phyloP scores from a whole-genome alignment of 2,888 invertebrate genomes.

The Melieria crassipennis region DNA sequence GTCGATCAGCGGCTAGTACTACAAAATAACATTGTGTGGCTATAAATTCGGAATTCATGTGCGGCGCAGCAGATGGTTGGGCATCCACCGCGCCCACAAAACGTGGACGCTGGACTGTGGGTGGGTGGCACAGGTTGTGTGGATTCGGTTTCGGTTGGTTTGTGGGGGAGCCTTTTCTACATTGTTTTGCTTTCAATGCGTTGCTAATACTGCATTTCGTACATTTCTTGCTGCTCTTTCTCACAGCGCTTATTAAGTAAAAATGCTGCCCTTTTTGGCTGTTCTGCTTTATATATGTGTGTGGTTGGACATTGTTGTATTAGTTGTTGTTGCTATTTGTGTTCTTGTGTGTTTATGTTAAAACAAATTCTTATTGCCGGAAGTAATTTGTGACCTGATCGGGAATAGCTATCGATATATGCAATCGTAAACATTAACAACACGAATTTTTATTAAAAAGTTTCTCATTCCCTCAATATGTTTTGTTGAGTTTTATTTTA shows the following conservation, averaged over 20 bases:
- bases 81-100: no score
- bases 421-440: slow-evolving; percentile 46
- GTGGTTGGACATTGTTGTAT: slow-evolving; percentile 22
- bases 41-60: no score
- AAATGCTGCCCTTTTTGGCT: no score
- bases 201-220: slow-evolving; percentile 50
- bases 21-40: no score
- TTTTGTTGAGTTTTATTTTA: slow-evolving; percentile 34
- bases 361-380: slow-evolving; percentile 42
- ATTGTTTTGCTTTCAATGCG: slow-evolving; percentile 43
- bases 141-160: slow-evolving; percentile 15
- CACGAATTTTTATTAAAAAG: slow-evolving; percentile 27
- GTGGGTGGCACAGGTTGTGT: no score
- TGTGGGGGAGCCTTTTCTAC: slow-evolving; percentile 33
- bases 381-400: slow-evolving; percentile 10
- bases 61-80: no score
- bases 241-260: no score
- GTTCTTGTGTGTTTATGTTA: slow-evolving; percentile 35
- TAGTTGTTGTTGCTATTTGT: slow-evolving; percentile 21
- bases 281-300: slow-evolving; percentile 13
- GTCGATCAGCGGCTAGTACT: no score
- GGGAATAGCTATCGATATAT: slow-evolving; percentile 6
- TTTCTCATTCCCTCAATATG: slow-evolving; percentile 7
- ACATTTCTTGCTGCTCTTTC: slow-evolving; percentile 48
- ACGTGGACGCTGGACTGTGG: no score